These are phyloP conservation scores for Disparrhopalites patrizii DNA, from an alignment of 2,888 invertebrate genomes.

Conservation along the genomic window DNA sequence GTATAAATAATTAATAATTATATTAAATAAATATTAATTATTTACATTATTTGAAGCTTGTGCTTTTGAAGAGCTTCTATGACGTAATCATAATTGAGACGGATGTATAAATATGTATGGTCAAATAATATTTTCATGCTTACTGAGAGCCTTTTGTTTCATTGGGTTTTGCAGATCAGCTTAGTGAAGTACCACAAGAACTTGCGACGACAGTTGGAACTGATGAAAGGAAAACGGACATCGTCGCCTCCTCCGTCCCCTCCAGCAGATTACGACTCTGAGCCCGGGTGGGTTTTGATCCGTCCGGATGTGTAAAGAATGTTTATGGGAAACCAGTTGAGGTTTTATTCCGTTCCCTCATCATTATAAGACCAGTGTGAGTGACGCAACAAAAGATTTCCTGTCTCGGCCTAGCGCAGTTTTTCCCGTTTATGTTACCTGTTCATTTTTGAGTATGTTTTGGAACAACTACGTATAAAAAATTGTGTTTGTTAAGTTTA, in stretches of 20 bases:
- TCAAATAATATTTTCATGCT: not conserved
- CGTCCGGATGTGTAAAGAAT: no score
- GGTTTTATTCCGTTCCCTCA: no score
- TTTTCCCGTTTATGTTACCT: no score
- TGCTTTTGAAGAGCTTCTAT: no score
- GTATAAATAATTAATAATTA: conserved; percentile 52
- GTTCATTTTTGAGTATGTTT: no score
- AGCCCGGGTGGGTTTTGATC: conserved; percentile 44
- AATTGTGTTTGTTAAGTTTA: no score
- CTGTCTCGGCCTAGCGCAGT: no score
- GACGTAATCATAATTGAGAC: conserved; percentile 3
- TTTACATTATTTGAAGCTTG: not conserved
- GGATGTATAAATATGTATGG: not conserved
- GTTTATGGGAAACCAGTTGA: no score
- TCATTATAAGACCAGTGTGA: no score
- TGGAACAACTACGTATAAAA: no score
- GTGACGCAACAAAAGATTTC: no score
- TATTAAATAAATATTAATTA: not conserved
- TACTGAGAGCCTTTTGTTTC: no score
- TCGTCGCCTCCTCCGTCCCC: conserved; percentile 24
- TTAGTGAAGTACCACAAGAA: conserved; percentile 64
- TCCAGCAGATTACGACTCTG: conserved; percentile 31
- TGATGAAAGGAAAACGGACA: conserved; percentile 49
- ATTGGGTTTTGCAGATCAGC: conserved; percentile 63
- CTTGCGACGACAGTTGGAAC: conserved; percentile 63